Evolutionary conservation across 35 echinoderm and acorn worm species (phyloP).

Genomic region (Lytechinus variegatus): DNA sequence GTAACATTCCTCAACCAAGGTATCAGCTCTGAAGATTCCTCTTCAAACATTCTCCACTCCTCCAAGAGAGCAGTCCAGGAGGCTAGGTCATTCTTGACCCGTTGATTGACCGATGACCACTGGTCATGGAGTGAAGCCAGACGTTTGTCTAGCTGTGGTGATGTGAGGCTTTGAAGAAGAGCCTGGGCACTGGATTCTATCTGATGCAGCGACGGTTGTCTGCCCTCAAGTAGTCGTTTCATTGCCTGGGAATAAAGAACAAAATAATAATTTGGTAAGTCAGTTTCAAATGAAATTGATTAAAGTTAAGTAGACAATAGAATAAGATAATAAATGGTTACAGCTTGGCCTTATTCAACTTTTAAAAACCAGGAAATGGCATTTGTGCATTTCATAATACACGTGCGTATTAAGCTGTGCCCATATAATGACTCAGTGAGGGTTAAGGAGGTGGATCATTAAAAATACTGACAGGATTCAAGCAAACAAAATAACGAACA

Average conservation of each 20-base stretch:
- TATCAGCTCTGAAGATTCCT: conserved; percentile 65
- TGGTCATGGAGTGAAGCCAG: conserved; percentile 69
- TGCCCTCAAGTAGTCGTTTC: conserved; percentile 68
- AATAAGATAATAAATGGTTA: no score
- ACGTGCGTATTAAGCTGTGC: no score
- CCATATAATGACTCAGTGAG: no score
- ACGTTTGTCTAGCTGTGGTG: conserved; percentile 65
- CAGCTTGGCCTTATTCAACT: no score
- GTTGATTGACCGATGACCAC: conserved; percentile 67
- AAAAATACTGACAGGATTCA: no score
- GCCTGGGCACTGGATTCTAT: conserved; percentile 57
- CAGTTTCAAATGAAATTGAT: no score
- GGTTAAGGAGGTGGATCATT: no score
- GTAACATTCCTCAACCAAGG: conserved; percentile 70
- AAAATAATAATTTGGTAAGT: not conserved
- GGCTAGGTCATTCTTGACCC: conserved; percentile 71
- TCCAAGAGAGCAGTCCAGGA: conserved; percentile 66
- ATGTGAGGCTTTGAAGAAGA: conserved; percentile 69
- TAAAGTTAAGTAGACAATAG: no score
- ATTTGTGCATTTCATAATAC: no score
- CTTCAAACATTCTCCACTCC: conserved; percentile 83
- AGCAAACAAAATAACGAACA: no score
- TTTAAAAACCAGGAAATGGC: no score
- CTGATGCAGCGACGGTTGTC: conserved; percentile 72
- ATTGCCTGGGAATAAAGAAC: conserved; percentile 71